Percentiles rank a stretch among this genome's conserved stretches.
phyloP scores from a whole-genome alignment of 2,888 invertebrate genomes.

The Clusia tigrina region DNA sequence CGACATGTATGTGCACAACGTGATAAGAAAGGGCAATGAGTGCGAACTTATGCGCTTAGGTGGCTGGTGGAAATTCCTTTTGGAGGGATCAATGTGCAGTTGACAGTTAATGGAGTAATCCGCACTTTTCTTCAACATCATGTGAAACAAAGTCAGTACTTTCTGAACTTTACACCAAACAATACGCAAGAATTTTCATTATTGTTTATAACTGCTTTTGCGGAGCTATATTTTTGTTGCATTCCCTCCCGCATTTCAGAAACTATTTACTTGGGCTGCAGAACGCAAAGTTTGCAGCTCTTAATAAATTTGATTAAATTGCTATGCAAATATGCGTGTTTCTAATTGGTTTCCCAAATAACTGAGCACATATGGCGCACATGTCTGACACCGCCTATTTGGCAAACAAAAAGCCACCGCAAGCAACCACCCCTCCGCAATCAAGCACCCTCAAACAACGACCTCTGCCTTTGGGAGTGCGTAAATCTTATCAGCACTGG shows the following conservation, averaged over 20 bases:
- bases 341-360: not conserved
- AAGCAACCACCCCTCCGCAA: not conserved
- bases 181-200: too few species aligned
- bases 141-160: too few species aligned
- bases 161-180: too few species aligned
- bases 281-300: too few species aligned
- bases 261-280: too few species aligned
- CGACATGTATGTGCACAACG: not conserved
- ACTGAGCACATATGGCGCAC: not conserved
- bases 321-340: not conserved
- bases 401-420: not conserved
- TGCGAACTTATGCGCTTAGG: not conserved
- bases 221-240: too few species aligned
- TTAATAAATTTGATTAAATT: too few species aligned
- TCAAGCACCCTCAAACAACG: not conserved
- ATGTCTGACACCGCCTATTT: not conserved
- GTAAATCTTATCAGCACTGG: conserved; percentile 33
- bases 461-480: not conserved
- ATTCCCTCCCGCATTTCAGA: too few species aligned
- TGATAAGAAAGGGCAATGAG: conserved; percentile 6
- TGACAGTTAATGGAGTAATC: too few species aligned
- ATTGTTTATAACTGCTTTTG: too few species aligned
- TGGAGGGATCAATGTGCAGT: not conserved
- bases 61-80: not conserved
- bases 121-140: too few species aligned